These are phyloP conservation scores for Euzophera pinguis DNA, from an alignment of 2,888 invertebrate genomes.

Conservation along the genomic window DNA sequence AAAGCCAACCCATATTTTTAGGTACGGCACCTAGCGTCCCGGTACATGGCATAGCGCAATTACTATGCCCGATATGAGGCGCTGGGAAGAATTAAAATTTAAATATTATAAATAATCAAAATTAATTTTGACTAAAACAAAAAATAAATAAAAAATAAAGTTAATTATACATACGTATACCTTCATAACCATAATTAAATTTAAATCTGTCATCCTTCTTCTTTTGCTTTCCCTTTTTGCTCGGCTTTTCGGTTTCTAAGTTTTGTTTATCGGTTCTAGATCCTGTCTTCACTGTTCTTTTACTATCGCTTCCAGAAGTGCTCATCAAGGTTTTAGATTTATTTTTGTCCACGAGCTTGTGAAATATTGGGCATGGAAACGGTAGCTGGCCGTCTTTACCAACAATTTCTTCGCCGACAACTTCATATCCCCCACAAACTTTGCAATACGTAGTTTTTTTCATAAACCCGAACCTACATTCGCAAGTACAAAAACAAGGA, in stretches of 20 bases:
- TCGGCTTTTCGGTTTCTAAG: conserved; percentile 51
- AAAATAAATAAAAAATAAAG: conserved; percentile 23
- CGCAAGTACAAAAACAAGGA: conserved; percentile 63
- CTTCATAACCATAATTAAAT: conserved; percentile 71
- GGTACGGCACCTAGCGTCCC: conserved; percentile 56
- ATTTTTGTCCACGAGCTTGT: conserved; percentile 54
- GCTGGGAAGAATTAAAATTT: conserved; percentile 39
- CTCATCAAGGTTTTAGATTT: conserved; percentile 45
- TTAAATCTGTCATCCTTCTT: conserved; percentile 58
- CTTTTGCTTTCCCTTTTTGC: conserved; percentile 49
- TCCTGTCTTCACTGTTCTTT: conserved; percentile 30
- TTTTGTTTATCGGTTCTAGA: conserved; percentile 33
- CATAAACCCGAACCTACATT: conserved; percentile 58
- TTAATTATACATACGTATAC: conserved; percentile 67
- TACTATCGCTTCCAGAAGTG: conserved; percentile 52
- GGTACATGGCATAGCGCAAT: conserved; percentile 54
- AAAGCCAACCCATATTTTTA: conserved; percentile 73
- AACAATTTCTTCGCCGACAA: conserved; percentile 47
- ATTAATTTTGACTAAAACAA: not conserved
- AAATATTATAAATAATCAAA: not conserved
- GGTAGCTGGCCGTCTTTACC: conserved; percentile 32
- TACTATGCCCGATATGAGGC: conserved; percentile 66
- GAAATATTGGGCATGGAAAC: conserved; percentile 65
- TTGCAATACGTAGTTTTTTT: conserved; percentile 63
- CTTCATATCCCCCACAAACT: conserved; percentile 63